A percentile compares a stretch with the other conserved stretches of the same genome.
Evolutionary conservation across 2,888 invertebrate species (phyloP).

Genomic region (Pegoplata infirma): DNA sequence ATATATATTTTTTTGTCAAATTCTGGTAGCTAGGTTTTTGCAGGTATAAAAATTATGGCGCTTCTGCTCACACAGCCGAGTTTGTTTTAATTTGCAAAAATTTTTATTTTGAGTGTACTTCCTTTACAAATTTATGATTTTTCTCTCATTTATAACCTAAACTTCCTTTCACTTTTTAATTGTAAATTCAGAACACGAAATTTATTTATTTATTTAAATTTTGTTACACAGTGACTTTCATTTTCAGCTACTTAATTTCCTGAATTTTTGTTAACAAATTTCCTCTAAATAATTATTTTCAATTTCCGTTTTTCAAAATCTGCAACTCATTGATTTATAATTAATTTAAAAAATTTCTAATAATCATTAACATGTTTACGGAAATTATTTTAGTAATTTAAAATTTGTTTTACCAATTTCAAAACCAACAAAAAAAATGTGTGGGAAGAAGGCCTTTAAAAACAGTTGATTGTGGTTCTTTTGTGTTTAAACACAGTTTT

Average conservation of each 20-base stretch:
- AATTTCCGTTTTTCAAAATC: constrained; percentile 12
- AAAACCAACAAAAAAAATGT: background rate
- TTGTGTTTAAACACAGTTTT: constrained; percentile 31
- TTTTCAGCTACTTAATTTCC: background rate
- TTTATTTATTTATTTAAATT: no score
- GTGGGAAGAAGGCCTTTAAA: no score
- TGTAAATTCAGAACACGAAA: no score
- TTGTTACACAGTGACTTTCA: background rate
- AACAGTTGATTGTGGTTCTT: background rate
- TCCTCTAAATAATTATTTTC: constrained; percentile 8
- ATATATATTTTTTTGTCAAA: no score
- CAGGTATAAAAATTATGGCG: no score
- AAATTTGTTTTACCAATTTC: background rate
- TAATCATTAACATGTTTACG: background rate
- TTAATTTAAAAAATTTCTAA: constrained; percentile 1
- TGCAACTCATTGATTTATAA: constrained; percentile 34
- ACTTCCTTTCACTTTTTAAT: no score
- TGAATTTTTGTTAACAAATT: constrained; percentile 29
- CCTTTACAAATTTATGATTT: no score
- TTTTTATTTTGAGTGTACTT: no score
- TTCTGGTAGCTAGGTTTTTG: no score
- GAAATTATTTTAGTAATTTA: background rate
- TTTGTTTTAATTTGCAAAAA: no score
- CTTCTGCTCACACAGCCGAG: no score
- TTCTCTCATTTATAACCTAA: no score